These are phyloP conservation scores for Eclectus roratus DNA, from an alignment of 2,113 vertebrate genomes.

Conservation along the genomic window DNA sequence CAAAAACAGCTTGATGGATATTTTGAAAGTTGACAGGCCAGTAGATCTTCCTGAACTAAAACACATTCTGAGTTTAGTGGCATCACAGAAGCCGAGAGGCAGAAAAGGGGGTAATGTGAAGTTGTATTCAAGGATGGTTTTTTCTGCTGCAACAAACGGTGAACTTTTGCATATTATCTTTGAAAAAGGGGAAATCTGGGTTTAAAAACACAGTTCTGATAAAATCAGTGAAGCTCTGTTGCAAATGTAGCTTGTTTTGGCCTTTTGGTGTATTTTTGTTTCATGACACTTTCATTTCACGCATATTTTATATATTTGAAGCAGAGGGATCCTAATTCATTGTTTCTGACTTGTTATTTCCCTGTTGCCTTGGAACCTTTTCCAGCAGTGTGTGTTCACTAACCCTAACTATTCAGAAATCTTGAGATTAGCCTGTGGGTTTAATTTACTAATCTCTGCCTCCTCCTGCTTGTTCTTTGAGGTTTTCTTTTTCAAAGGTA, in stretches of 20 bases:
- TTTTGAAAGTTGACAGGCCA: constrained; percentile 25
- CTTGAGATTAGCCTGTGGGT: not conserved
- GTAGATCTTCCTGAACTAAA: constrained; percentile 32
- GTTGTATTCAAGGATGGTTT: not conserved
- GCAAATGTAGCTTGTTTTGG: not conserved
- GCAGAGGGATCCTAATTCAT: not conserved
- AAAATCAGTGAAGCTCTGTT: not conserved
- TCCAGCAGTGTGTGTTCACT: not conserved
- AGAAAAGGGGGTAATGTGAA: not conserved
- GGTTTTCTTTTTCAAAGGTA: not conserved
- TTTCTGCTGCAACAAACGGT: not conserved
- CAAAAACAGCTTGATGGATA: constrained; percentile 42
- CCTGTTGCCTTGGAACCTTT: not conserved
- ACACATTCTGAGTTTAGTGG: not conserved
- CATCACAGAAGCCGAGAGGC: not conserved
- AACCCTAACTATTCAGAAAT: not conserved
- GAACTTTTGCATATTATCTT: not conserved
- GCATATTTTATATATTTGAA: not conserved
- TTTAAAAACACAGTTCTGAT: not conserved
- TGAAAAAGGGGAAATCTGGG: not conserved
- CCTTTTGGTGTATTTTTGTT: not conserved
- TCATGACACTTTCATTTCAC: not conserved
- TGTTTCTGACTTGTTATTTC: not conserved
- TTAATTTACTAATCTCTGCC: not conserved
- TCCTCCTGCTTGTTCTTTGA: not conserved